Evolutionary conservation across 2,113 vertebrate species (phyloP).

Genomic region (Rostratula benghalensis): DNA sequence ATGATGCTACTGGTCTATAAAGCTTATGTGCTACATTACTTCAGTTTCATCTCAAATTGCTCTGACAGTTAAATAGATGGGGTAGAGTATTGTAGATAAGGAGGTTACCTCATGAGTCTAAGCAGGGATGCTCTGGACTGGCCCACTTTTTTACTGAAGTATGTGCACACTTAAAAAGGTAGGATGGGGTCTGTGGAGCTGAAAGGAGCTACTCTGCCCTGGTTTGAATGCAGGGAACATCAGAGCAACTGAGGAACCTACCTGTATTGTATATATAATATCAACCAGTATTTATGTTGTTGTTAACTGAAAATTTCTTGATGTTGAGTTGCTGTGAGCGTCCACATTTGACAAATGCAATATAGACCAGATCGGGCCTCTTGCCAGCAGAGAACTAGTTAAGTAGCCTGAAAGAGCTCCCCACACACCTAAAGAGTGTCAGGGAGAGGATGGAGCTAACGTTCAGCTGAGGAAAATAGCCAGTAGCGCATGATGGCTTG

Average conservation of each 20-base stretch:
- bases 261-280: background rate
- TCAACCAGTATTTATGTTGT: background rate
- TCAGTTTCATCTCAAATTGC: background rate
- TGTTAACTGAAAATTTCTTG: background rate
- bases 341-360: background rate
- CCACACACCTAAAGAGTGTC: rapidly evolving
- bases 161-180: background rate
- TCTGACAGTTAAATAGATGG: background rate
- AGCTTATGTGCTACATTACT: background rate
- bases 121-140: background rate
- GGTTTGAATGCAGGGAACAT: background rate
- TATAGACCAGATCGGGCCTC: background rate
- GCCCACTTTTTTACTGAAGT: background rate
- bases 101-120: background rate
- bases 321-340: background rate
- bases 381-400: background rate
- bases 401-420: background rate
- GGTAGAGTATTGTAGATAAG: background rate
- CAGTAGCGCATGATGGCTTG: background rate
- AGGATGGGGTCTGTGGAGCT: background rate
- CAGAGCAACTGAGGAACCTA: background rate
- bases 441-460: background rate
- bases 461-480: background rate
- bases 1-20: background rate
- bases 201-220: background rate